Conservation (phyloP, 2,797 vertebrate genomes). For the Lagocephalus sceleratus region DNA sequence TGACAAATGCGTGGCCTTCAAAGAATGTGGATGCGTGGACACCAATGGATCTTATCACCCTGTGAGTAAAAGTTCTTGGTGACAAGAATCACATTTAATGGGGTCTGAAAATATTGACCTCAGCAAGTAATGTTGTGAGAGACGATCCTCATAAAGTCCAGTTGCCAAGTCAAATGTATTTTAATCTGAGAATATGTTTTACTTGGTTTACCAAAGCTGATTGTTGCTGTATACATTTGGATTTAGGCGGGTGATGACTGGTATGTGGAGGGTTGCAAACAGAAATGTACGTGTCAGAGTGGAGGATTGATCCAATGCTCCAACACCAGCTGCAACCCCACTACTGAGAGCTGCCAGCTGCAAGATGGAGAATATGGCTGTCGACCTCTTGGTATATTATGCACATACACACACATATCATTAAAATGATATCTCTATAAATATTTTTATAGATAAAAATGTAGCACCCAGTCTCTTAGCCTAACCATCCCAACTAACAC, state of each 20-base stretch:
- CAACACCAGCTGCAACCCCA: slow-evolving; percentile 65
- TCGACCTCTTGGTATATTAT: slow-evolving; percentile 61
- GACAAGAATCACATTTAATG: background rate
- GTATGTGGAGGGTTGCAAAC: slow-evolving; percentile 70
- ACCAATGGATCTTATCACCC: slow-evolving; percentile 67
- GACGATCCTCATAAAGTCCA: background rate
- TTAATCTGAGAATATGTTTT: background rate
- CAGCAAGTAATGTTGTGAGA: too few species aligned
- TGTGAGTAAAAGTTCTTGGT: slow-evolving; percentile 60
- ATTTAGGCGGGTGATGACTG: slow-evolving; percentile 73
- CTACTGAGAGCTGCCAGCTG: slow-evolving; percentile 70
- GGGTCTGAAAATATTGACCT: too few species aligned
- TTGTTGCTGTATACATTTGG: slow-evolving; percentile 15
- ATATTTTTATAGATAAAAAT: too few species aligned
- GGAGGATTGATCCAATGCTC: slow-evolving; percentile 68
- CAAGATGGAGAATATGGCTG: slow-evolving; percentile 76
- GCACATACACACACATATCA: slow-evolving; percentile 1
- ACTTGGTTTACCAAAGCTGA: background rate
- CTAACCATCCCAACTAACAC: too few species aligned
- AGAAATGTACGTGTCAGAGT: slow-evolving; percentile 72
- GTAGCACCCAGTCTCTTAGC: too few species aligned
- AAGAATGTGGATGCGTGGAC: slow-evolving; percentile 80
- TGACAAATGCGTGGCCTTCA: slow-evolving; percentile 69
- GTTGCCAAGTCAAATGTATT: too few species aligned
- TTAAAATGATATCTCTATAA: too few species aligned